Conservation (phyloP, 2,113 vertebrate species). For the Anolis sagrei region DNA sequence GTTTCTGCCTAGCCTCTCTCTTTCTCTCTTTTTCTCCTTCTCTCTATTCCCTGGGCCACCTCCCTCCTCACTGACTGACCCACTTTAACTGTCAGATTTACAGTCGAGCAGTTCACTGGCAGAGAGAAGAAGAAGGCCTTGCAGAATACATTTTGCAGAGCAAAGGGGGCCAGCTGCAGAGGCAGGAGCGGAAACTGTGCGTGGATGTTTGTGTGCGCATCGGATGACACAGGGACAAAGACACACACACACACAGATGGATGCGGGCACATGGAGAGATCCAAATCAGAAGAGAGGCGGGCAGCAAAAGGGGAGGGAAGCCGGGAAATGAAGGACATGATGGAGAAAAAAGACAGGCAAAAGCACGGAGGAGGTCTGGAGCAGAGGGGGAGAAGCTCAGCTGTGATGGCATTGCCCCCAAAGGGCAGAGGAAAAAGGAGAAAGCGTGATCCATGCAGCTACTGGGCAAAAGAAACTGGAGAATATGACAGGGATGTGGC, state of each 20-base stretch:
- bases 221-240: background rate
- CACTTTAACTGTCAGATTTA: conserved; percentile 24
- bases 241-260: background rate
- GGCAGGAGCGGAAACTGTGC: conserved; percentile 5
- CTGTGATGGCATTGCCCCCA: too few species aligned
- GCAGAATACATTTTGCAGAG: conserved; percentile 13
- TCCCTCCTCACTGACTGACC: conserved; percentile 16
- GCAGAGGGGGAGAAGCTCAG: background rate
- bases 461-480: too few species aligned
- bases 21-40: background rate
- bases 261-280: accelerated
- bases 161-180: background rate
- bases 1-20: accelerated
- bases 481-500: too few species aligned
- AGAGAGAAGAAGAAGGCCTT: conserved; percentile 18
- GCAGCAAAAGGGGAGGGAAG: background rate
- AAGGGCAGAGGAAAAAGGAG: background rate
- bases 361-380: background rate
- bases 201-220: background rate
- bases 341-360: background rate
- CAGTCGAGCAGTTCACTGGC: accelerated
- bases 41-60: background rate
- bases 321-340: background rate
- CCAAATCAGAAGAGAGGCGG: background rate
- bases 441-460: too few species aligned